Conservation (phyloP, 2,113 vertebrate species). For the Passer montanus region DNA sequence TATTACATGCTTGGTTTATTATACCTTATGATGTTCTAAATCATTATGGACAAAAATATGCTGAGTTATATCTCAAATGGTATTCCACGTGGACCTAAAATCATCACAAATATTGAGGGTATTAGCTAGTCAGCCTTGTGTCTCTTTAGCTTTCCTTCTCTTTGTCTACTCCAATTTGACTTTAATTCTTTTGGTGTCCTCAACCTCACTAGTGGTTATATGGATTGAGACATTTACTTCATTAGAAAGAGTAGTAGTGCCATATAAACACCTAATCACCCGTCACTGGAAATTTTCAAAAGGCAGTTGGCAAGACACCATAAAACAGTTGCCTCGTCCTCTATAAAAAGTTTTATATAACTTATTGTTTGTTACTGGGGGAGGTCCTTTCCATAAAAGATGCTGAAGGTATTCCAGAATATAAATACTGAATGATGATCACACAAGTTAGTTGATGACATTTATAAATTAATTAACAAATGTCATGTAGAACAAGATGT, state of each 20-base stretch:
- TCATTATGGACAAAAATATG: background rate
- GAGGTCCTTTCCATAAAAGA: background rate
- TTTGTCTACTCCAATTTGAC: background rate
- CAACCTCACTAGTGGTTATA: background rate
- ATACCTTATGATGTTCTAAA: background rate
- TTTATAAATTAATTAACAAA: conserved; percentile 17
- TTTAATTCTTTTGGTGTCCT: background rate
- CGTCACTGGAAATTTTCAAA: background rate
- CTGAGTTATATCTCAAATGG: background rate
- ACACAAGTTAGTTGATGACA: background rate
- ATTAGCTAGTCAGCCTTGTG: background rate
- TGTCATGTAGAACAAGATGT: background rate
- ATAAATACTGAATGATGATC: background rate
- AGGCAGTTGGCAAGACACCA: background rate
- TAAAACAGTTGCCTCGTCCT: background rate
- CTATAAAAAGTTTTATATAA: background rate
- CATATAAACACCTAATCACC: background rate
- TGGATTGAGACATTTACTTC: background rate
- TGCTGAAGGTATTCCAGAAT: background rate
- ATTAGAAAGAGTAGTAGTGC: background rate
- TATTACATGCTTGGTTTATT: background rate
- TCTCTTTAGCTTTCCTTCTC: background rate
- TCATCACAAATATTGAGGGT: background rate
- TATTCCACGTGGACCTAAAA: background rate
- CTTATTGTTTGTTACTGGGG: background rate